Evolutionary conservation across 2,113 vertebrate genomes (phyloP), one percentile per base, ranked within the genome.

Genomic region (Xiphophorus couchianus): DNA sequence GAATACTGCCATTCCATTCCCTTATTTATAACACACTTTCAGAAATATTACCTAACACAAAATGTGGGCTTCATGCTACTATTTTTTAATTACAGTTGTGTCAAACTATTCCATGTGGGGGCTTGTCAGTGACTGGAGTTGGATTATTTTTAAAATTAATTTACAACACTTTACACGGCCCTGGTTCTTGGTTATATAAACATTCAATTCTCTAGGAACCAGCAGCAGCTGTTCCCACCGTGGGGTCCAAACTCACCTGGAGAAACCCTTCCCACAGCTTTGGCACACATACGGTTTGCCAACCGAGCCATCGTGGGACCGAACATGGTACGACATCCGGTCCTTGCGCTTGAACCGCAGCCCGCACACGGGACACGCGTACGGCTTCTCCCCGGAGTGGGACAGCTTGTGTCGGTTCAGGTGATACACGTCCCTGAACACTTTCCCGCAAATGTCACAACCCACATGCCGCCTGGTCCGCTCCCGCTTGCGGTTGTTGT

Each of bases 351-450:
- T 99, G 93, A 99, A 99, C 63, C 98, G 95, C 76, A 99, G 94
- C 69, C 97, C 97, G 65, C 98, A 99, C 89, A 99, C 97, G 0
- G 96, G 97, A 77, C 98, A 99, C 0, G 97, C 97, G 83, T 98
- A 99, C n/a, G 98, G 98, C 93, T 99, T 99, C 91, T 99, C 98
- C 1, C 98, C 98, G 0, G 98, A 99, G 74, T 99, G 98, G 0
- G 98, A 99, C 58, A 99, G 94, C 96, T 99, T 99, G 95, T 99
- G 98, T 68, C 98, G 95, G 90, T 99, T 99, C 79, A 99, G 96
- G 91, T 99, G 98, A 87, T 99, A 99, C 31, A 99, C 98, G 27
- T 99, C 98, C 62, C 98, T 96, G 88, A 99, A 99, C 74, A 99
- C 98, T 93, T 99, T 99, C 30, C 98, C 98, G 85, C 98, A 99